Base-by-base conservation (phyloP, 2,113 vertebrate species). In the Trematomus loennbergii region DNA sequence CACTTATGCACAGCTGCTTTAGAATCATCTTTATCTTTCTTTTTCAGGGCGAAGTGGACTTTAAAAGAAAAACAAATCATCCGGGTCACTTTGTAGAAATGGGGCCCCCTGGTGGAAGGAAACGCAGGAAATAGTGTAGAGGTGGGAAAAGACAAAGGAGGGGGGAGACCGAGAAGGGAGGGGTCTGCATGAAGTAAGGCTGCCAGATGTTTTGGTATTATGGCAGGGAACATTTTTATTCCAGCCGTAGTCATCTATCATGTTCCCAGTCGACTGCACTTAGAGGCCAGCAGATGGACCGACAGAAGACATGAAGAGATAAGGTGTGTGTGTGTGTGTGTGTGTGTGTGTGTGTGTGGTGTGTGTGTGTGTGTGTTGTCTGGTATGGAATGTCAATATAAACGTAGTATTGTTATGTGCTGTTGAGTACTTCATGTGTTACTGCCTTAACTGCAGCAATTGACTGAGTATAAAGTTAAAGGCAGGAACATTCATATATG, bases 181-280 rank as follows among this genome's bases (percentile, higher is more conserved):
- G 72, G 83, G 76, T 77, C 55, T 86, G 77, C 48, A 17, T 70
- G 58, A 53, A 75, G 66, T 91, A 92, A 92, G 82, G 67, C 77
- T 91, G 67, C 88, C 91, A 92, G 91, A 92, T 91, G 91, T 84
- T 88, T 86, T 75, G 67, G 77, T 84, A 87, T 79, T 89, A 86
- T 87, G 16, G 17, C 64, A 88, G 57, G 48, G 66, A 71, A 87
- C 88, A 89, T 75, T 75, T 83, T 72, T 80, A 48, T 81, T 75
- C 55, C 64, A 79, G 81, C 79, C n/a, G 1, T 61, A 85, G 83
- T 79, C 85, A 87, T 92, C 85, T 69, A 87, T 91, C 87, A 89
- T 78, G 81, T 77, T 87, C 36, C 62, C 75, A 82, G 73, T 75
- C 33, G 13, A 57, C 63, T 72, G 83, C 72, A 86, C 58, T 78